Conservation (phyloP, 2,888 invertebrate genomes). For the Falcaria lacertinaria region DNA sequence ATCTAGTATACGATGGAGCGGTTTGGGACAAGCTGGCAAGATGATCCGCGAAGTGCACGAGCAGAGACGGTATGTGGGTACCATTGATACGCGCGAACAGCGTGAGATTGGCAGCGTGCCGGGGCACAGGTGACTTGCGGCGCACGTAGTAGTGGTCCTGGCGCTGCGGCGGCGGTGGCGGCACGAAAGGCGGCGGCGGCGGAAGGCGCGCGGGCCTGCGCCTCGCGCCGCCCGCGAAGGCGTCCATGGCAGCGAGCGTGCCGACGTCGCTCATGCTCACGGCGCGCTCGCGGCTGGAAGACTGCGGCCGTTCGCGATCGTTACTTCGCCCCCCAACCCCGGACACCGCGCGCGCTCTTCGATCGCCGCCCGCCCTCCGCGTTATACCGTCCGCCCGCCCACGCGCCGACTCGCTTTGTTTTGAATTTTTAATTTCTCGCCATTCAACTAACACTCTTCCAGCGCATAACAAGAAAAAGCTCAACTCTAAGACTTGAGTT, state of each 20-base stretch:
- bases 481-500: slow-evolving; percentile 40
- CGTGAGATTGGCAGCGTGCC: slow-evolving; percentile 64
- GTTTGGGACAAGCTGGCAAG: slow-evolving; percentile 7
- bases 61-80: slow-evolving; percentile 42
- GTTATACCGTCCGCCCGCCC: slow-evolving; percentile 61
- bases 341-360: slow-evolving; percentile 70
- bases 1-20: slow-evolving; percentile 7
- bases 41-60: slow-evolving; percentile 16
- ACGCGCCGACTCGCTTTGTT: slow-evolving; percentile 67
- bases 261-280: slow-evolving; percentile 78
- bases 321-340: slow-evolving; percentile 57
- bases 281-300: slow-evolving; percentile 74
- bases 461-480: slow-evolving; percentile 47
- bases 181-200: slow-evolving; percentile 73
- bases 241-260: slow-evolving; percentile 78
- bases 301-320: slow-evolving; percentile 67
- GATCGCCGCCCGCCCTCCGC: slow-evolving; percentile 74
- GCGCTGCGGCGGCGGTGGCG: slow-evolving; percentile 70
- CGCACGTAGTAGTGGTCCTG: slow-evolving; percentile 75
- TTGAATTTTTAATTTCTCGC: slow-evolving; percentile 76
- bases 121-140: slow-evolving; percentile 72
- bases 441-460: slow-evolving; percentile 64
- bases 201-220: slow-evolving; percentile 69
- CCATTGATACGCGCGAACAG: slow-evolving; percentile 71
- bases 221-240: slow-evolving; percentile 76